Evolutionary conservation across 2,888 invertebrate species (phyloP).

Genomic region (Drosophila yooni): DNA sequence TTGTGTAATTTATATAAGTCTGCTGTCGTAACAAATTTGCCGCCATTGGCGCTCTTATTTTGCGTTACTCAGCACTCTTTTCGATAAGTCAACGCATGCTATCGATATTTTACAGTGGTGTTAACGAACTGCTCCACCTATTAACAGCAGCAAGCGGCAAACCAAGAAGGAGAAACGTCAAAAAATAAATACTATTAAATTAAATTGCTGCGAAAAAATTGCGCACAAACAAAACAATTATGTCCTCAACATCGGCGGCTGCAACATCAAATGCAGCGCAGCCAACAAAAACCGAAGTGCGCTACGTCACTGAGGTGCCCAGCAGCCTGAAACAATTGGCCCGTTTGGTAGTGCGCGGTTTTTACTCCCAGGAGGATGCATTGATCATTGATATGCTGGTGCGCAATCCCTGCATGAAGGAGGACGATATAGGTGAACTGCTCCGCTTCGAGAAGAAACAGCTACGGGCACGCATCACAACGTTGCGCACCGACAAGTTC

Average conservation of each 20-base stretch:
- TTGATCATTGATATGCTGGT: conserved; percentile 98
- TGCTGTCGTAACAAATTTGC: conserved; percentile 1
- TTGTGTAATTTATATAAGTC: no score
- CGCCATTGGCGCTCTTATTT: background rate
- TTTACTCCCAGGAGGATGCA: conserved; percentile 97
- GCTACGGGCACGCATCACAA: conserved; percentile 93
- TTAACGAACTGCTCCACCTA: conserved; percentile 11
- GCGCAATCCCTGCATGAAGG: conserved; percentile 95
- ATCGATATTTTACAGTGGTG: conserved; percentile 19
- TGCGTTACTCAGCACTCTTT: background rate
- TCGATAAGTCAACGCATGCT: background rate
- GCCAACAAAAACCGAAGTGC: conserved; percentile 88
- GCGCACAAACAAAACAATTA: conserved; percentile 17
- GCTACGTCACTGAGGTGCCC: conserved; percentile 95
- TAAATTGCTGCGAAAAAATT: background rate
- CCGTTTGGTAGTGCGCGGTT: conserved; percentile 95
- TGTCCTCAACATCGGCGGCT: conserved; percentile 72
- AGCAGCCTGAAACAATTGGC: conserved; percentile 96
- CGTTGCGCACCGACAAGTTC: conserved; percentile 96
- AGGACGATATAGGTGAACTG: conserved; percentile 95
- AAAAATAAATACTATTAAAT: conserved; percentile 12
- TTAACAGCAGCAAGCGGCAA: conserved; percentile 12
- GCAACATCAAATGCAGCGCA: conserved; percentile 64
- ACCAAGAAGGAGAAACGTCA: conserved; percentile 2
- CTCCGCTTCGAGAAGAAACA: conserved; percentile 97